Percentiles rank a stretch among this genome's conserved stretches.
Evolutionary conservation across 2,113 vertebrate genomes (phyloP).

Genomic region (Meleagris gallopavo): DNA sequence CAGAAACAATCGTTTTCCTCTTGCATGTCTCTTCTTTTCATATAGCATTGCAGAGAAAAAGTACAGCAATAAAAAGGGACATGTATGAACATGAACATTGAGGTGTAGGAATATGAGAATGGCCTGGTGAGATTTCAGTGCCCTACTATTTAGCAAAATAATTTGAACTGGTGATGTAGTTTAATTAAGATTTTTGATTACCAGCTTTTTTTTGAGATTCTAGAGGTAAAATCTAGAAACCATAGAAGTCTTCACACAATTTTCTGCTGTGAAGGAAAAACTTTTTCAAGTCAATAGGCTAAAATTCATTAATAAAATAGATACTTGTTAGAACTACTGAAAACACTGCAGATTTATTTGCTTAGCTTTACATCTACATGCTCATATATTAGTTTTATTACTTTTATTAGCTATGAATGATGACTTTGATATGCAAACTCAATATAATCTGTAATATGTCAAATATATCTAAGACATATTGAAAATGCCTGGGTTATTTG

Average conservation of each 20-base stretch:
- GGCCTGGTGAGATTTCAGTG: slow-evolving; percentile 48
- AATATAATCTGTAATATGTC: not conserved
- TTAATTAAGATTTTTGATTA: slow-evolving; percentile 38
- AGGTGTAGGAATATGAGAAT: slow-evolving; percentile 9
- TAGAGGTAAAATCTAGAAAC: not conserved
- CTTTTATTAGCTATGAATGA: not conserved
- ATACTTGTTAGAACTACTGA: not conserved
- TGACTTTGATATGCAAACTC: not conserved
- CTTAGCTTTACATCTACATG: not conserved
- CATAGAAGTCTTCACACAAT: not conserved
- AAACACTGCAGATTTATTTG: not conserved
- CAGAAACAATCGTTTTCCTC: not conserved
- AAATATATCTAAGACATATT: not conserved
- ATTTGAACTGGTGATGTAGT: not conserved
- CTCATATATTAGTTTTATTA: not conserved
- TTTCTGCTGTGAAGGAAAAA: not conserved
- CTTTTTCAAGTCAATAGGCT: not conserved
- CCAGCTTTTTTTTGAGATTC: not conserved
- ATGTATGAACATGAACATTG: slow-evolving; percentile 28
- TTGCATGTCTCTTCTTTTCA: not conserved
- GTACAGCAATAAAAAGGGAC: slow-evolving; percentile 4
- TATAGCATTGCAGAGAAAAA: not conserved
- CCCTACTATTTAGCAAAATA: slow-evolving; percentile 19
- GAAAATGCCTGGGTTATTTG: not conserved
- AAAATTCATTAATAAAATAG: not conserved